Percentiles rank a stretch among this genome's conserved stretches.
Conservation (phyloP, 1,140 invertebrate genomes). For the Aphelenchoides fujianensis region DNA sequence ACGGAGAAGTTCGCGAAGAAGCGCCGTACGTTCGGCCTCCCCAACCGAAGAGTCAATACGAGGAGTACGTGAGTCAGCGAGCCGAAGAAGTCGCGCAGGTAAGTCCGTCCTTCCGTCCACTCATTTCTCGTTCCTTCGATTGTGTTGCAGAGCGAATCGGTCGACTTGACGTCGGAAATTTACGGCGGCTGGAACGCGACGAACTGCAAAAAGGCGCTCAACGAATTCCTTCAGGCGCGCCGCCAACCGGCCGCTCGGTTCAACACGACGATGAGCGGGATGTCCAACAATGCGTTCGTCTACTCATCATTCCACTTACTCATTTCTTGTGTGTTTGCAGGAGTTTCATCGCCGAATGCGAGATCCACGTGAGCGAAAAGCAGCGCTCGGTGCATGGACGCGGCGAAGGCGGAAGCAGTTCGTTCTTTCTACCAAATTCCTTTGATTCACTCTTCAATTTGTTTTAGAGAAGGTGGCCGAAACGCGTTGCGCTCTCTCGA, state of each 20-base stretch:
- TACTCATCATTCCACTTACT: too few species aligned
- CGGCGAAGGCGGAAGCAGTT: constrained; percentile 23
- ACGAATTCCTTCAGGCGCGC: constrained; percentile 42
- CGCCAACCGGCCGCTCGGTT: constrained; percentile 16
- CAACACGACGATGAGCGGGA: constrained; percentile 16
- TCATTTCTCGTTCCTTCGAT: too few species aligned
- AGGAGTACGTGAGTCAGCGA: constrained; percentile 39
- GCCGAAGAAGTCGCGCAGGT: constrained; percentile 37
- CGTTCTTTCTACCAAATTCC: too few species aligned
- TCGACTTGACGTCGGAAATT: constrained; percentile 40
- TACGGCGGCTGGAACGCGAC: constrained; percentile 46
- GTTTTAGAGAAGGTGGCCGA: constrained; percentile 91
- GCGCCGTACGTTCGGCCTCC: constrained; percentile 18
- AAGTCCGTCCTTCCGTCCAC: too few species aligned
- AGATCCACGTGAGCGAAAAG: constrained; percentile 23
- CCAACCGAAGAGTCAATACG: constrained; percentile 16
- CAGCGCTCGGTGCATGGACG: not conserved
- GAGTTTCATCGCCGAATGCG: constrained; percentile 26
- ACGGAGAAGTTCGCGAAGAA: constrained; percentile 1
- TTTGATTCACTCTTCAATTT: too few species aligned
- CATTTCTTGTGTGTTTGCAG: constrained; percentile 17
- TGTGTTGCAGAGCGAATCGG: constrained; percentile 44
- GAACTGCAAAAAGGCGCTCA: constrained; percentile 39
- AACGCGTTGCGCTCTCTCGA: constrained; percentile 87
- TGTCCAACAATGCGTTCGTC: constrained; percentile 24